Base-by-base conservation (phyloP, 2,888 invertebrate genomes). In the Eucera pruinosa region DNA sequence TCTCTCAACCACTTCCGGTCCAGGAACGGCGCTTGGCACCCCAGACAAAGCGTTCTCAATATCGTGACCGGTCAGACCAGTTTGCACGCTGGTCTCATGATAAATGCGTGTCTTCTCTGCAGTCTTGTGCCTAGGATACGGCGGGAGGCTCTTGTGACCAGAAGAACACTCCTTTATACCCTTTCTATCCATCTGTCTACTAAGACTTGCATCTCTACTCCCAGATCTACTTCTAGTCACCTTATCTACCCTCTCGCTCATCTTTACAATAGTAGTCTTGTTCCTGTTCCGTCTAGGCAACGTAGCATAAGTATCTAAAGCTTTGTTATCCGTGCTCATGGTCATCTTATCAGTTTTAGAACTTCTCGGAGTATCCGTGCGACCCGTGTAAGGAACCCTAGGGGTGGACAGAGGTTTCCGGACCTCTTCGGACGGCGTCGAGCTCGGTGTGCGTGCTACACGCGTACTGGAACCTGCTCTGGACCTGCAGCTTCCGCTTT, bases 41-140 rank as follows among this genome's bases (percentile, higher is more conserved):
- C 96, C 96, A 0, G 95, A 94, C 62, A 97, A 93, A 5, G 95
- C 95, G 20, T 95, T 95, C 80, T 96, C 96, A 27, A 97, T 93
- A 88, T 97, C 97, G 2, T 70, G 92, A 65, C 95, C 95, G 0
- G 96, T 94, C 61, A 97, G 92, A 27, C 96, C 96, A 0, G 97
- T 97, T 91, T 97, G 97, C 15, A 95, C 94, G 57, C 95, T 94
- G 41, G 94, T 96, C 92, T 97, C 97, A 83, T 97, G 97, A 90
- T 96, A 97, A 82, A 97, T 97, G 87, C 95, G 94, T 0, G 96
- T 95, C 89, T 94, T 94, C 39, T 93, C 91, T 0, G 78, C 65
- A 0, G 86, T 80, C 81, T 92, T 92, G 71, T 92, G 91, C 52
- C 93, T 92, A n/a, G 94, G 92, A 82, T 93, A 94, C 0, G 94